Evolutionary conservation across 2,888 invertebrate genomes (phyloP).

Genomic region (Junonia oenone): DNA sequence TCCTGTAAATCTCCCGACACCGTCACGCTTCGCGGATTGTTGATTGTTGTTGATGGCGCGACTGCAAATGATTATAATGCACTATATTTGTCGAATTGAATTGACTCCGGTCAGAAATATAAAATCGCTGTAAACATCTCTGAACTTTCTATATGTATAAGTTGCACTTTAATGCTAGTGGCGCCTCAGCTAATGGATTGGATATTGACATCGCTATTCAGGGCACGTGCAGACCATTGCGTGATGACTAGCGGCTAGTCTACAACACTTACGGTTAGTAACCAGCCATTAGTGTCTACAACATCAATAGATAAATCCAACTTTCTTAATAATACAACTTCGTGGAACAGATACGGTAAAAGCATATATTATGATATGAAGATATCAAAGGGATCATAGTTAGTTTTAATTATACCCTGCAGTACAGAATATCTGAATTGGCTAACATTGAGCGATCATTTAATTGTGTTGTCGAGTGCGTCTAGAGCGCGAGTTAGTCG

Average conservation of each 20-base stretch:
- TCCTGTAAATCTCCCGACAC: slow-evolving; percentile 57
- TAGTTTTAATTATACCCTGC: background rate
- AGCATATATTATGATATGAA: background rate
- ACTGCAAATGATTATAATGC: slow-evolving; percentile 26
- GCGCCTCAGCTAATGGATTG: slow-evolving; percentile 42
- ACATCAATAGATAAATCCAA: slow-evolving; percentile 24
- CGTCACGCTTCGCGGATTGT: slow-evolving; percentile 54
- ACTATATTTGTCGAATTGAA: slow-evolving; percentile 8
- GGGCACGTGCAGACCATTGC: slow-evolving; percentile 44
- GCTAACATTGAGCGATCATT: slow-evolving; percentile 44
- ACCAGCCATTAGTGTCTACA: slow-evolving; percentile 37
- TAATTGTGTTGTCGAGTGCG: slow-evolving; percentile 52
- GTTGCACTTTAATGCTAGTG: slow-evolving; percentile 10
- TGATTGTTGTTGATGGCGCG: slow-evolving; percentile 38
- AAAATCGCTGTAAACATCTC: slow-evolving; percentile 25
- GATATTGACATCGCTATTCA: slow-evolving; percentile 40
- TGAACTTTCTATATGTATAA: slow-evolving; percentile 2
- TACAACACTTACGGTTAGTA: slow-evolving; percentile 26
- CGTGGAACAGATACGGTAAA: background rate
- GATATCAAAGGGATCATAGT: background rate
- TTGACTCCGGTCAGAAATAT: background rate
- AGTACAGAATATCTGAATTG: slow-evolving; percentile 30
- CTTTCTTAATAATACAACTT: background rate
- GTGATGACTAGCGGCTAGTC: slow-evolving; percentile 46
- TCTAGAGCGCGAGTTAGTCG: slow-evolving; percentile 37